Conservation (phyloP, 2,113 vertebrate species). For the Echinops telfairi region DNA sequence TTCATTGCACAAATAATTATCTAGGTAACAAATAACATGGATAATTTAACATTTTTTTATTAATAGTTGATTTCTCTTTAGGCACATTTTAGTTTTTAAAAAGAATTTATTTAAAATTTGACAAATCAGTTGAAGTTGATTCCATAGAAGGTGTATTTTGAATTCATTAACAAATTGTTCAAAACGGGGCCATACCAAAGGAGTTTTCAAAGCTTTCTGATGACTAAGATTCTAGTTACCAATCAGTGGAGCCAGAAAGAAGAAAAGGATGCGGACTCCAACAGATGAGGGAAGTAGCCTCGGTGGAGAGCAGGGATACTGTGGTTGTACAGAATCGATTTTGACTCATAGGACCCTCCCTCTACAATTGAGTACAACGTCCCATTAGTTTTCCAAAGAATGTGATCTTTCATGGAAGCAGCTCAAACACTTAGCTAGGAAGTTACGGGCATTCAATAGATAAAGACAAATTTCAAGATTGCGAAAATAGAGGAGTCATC, state of each 20-base stretch:
- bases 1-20: slow-evolving; percentile 28
- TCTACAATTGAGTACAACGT: neutral
- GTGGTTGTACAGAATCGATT: neutral
- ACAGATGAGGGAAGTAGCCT: neutral
- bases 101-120: slow-evolving; percentile 53
- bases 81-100: slow-evolving; percentile 29
- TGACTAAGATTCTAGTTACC: neutral
- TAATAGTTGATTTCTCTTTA: slow-evolving; percentile 21
- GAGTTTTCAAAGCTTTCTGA: neutral
- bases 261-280: neutral
- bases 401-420: neutral
- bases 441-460: neutral
- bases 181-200: neutral
- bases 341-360: neutral
- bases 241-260: neutral
- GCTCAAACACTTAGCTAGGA: slow-evolving; percentile 1
- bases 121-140: neutral
- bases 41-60: neutral
- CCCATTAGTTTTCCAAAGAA: neutral
- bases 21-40: neutral
- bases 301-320: neutral
- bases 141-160: neutral
- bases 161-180: neutral
- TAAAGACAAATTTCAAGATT: slow-evolving; percentile 8
- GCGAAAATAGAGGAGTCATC: neutral